phyloP scores from a whole-genome alignment of 2,888 invertebrate genomes.

The Myopa tessellatipennis region DNA sequence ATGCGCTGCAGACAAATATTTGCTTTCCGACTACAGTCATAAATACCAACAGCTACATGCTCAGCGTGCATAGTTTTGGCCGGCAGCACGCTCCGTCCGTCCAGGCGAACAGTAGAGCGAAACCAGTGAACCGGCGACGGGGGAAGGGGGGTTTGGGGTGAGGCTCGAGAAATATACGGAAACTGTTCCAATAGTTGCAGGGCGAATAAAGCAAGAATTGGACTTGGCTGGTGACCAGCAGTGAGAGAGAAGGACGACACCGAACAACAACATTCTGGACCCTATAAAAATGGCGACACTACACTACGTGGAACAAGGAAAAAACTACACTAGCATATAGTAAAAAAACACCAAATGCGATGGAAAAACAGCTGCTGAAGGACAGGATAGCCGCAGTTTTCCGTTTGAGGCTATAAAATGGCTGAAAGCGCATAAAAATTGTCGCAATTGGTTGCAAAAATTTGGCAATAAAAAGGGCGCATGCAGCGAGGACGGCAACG shows the following conservation, averaged over 20 bases:
- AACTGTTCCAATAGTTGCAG: constrained; percentile 17
- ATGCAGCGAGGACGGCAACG: neutral
- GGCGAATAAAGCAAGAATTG: constrained; percentile 28
- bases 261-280: constrained; percentile 6
- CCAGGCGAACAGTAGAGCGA: constrained; percentile 21
- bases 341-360: constrained; percentile 14
- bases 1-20: constrained; percentile 68
- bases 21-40: constrained; percentile 68
- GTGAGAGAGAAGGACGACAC: constrained; percentile 10
- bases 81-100: constrained; percentile 35
- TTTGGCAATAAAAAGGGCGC: constrained; percentile 36
- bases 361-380: constrained; percentile 16
- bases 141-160: constrained; percentile 40
- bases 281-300: constrained; percentile 1
- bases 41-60: constrained; percentile 68
- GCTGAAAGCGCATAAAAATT: constrained; percentile 21
- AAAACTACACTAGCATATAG: neutral
- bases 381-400: constrained; percentile 14
- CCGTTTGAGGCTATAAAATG: neutral
- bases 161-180: constrained; percentile 42
- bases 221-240: neutral
- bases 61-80: constrained; percentile 62
- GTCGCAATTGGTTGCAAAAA: constrained; percentile 20
- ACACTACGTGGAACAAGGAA: constrained; percentile 32
- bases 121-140: constrained; percentile 10